Base-by-base conservation (phyloP, 2,113 vertebrate genomes). In the Leucoraja erinaceus region DNA sequence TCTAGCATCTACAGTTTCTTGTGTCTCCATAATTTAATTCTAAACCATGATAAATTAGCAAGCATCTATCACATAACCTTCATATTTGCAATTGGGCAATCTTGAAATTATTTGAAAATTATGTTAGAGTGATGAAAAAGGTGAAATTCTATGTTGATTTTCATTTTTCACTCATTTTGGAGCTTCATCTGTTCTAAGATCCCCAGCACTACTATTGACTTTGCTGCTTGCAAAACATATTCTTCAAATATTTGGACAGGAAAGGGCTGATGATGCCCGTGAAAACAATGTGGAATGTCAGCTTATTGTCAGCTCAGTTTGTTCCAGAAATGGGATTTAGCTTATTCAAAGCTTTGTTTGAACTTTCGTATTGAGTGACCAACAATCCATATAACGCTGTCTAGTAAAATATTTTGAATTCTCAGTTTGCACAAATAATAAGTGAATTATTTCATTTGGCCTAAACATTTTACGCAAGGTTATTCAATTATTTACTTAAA, bases 181-280 rank as follows among this genome's bases (percentile, higher is more conserved):
- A 83, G 79, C 81, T 59, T 18, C 18, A 22, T 70, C 66, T 90
- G 63, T 25, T 14, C 7, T 70, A 38, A 70, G 16, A n/a, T 68
- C 61, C 14, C 16, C 31, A 33, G 1, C 28, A 2, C 25, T 38
- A 61, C 61, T 68, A 7, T 90, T 25, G 31, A 9, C 38, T 90
- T 38, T 90, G n/a, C 86, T 90, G 28, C 86, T 90, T 70, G 86
- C 31, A 31, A 90, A 90, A 84, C 81, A 84, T 54, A 84, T 84
- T 84, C 54, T 84, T 59, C 81, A 84, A 84, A 84, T 84, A 59
- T 84, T 84, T 84, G 81, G 20, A 12, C 56, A 25, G 81, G 56
- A 84, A 84, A 84, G 9, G 28, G 12, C 59, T 31, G 59, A 66
- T 90, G 28, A 66, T 31, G 28, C 20, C 86, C 33, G 86, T 70